A percentile compares a stretch with the other conserved stretches of the same genome.
phyloP scores from a whole-genome alignment of 2,113 vertebrate species.

The Planiliza haematocheilus region DNA sequence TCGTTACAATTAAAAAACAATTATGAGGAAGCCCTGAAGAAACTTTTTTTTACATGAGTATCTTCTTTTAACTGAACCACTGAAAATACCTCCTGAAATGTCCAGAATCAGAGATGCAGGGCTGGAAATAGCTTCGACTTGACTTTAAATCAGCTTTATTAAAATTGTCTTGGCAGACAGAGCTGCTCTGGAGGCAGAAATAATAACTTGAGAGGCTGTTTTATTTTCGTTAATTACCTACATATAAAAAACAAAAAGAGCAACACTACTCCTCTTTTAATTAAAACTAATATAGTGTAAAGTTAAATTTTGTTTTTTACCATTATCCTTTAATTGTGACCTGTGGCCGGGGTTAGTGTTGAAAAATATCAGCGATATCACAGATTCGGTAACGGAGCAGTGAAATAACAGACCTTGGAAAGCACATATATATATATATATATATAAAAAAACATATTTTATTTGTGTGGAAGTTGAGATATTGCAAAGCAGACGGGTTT shows the following conservation, averaged over 20 bases:
- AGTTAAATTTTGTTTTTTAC: background rate
- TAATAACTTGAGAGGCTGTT: constrained; percentile 4
- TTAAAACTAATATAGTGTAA: background rate
- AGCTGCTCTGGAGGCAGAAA: constrained; percentile 49
- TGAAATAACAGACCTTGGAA: too few relatives aligned
- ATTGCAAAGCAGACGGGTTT: background rate
- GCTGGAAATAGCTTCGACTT: constrained; percentile 6
- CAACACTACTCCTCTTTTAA: background rate
- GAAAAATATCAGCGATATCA: background rate
- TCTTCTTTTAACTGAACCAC: background rate
- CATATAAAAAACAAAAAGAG: background rate
- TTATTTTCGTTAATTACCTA: background rate
- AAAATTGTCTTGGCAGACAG: constrained; percentile 5
- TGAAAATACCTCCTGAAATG: constrained; percentile 20
- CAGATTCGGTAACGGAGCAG: too few relatives aligned
- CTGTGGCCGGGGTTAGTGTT: background rate
- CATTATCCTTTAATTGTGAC: background rate
- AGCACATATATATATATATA: too few relatives aligned
- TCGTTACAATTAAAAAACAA: constrained; percentile 22
- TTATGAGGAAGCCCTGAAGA: constrained; percentile 13
- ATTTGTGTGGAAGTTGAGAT: background rate
- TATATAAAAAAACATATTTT: too few relatives aligned
- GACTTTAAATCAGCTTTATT: constrained; percentile 36
- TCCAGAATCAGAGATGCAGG: constrained; percentile 15
- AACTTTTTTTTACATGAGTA: constrained; percentile 11